phyloP scores from a whole-genome alignment of 1,140 invertebrate species.

The Drosophila arawakana region DNA sequence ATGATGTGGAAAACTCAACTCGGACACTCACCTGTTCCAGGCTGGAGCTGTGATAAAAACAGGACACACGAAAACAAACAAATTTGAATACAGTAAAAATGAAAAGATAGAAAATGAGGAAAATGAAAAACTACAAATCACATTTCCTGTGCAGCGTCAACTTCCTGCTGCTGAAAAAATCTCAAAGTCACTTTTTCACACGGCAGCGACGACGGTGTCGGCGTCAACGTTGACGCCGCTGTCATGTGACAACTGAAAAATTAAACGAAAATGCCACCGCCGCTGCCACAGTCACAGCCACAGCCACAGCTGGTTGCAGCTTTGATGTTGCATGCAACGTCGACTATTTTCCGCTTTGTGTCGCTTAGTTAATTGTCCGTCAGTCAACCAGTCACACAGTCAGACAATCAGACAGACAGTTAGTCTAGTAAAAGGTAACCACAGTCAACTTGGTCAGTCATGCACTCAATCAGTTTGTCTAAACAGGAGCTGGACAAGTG shows the following conservation, averaged over 20 bases:
- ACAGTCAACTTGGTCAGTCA: conserved; percentile 69
- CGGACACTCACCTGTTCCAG: conserved; percentile 60
- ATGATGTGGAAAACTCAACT: conserved; percentile 53
- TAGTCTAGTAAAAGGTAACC: conserved; percentile 44
- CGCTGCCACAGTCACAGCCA: conserved; percentile 60
- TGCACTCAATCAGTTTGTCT: conserved; percentile 71
- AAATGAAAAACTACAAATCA: conserved; percentile 73
- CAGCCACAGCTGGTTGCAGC: conserved; percentile 58
- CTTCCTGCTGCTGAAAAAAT: conserved; percentile 72
- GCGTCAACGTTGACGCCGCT: conserved; percentile 21
- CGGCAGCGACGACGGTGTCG: conserved; percentile 39
- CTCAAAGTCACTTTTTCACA: conserved; percentile 76
- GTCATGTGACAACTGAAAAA: conserved; percentile 59
- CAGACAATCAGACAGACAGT: conserved; percentile 61
- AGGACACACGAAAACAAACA: conserved; percentile 56
- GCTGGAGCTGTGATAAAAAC: conserved; percentile 14
- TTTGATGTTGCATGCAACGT: conserved; percentile 78
- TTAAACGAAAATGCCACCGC: conserved; percentile 63
- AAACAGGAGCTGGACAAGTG: conserved; percentile 45
- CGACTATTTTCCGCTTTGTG: conserved; percentile 75
- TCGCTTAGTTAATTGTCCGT: conserved; percentile 68
- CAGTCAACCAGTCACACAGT: conserved; percentile 25
- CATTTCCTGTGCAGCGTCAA: conserved; percentile 76
- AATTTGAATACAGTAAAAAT: conserved; percentile 62
- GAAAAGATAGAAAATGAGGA: conserved; percentile 25